Percentiles rank a stretch among this genome's conserved stretches.
phyloP scores from a whole-genome alignment of 1,140 invertebrate genomes.

The Drosophila subpulchrella region DNA sequence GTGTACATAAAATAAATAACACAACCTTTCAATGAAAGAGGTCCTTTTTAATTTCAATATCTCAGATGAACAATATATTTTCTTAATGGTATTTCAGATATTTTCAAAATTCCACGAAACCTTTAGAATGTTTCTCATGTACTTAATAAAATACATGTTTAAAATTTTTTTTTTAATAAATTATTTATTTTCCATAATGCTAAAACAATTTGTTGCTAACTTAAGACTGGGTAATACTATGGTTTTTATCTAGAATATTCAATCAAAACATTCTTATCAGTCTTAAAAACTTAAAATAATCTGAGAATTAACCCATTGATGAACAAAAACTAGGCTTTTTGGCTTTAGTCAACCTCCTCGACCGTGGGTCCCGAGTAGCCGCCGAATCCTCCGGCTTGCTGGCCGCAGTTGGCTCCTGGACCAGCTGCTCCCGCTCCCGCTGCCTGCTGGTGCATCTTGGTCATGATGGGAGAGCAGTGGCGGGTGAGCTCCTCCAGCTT shows the following conservation, averaged over 20 bases:
- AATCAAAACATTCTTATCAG: background rate
- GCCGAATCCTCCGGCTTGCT: constrained; percentile 2
- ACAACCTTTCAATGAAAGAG: too few species aligned
- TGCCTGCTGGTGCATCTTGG: constrained; percentile 85
- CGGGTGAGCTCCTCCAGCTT: constrained; percentile 86
- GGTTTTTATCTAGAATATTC: background rate
- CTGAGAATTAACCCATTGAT: background rate
- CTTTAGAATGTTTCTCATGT: too few species aligned
- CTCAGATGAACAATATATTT: too few species aligned
- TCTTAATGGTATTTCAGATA: too few species aligned
- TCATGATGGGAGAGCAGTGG: constrained; percentile 86
- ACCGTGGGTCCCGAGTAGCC: constrained; percentile 10
- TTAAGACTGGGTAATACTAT: constrained; percentile 9
- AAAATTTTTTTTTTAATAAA: background rate
- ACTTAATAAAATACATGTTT: too few species aligned
- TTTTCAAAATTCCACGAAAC: too few species aligned
- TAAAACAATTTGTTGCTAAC: constrained; percentile 3
- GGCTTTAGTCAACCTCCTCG: constrained; percentile 10
- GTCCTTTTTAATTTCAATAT: too few species aligned
- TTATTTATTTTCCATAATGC: background rate
- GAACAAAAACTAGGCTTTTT: background rate
- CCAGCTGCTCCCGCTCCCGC: constrained; percentile 85
- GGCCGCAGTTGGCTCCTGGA: constrained; percentile 4
- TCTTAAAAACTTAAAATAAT: constrained; percentile 3
- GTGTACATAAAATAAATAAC: too few species aligned